These are phyloP conservation scores for Trachymyrmex cornetzi DNA, from an alignment of 1,140 invertebrate genomes.

Conservation along the genomic window DNA sequence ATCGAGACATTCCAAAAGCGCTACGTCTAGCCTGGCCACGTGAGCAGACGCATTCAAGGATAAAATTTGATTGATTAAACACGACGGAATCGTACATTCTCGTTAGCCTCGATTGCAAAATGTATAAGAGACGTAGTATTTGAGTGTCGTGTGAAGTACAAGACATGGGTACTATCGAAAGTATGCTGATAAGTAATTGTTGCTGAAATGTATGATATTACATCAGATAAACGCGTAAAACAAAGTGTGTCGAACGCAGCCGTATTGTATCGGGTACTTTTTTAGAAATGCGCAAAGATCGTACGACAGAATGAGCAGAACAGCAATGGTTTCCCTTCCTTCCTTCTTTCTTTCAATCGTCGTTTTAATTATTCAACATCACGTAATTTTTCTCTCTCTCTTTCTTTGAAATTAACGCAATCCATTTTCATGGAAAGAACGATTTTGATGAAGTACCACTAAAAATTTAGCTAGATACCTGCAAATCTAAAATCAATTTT, in stretches of 20 bases:
- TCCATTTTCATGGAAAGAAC: too few species aligned
- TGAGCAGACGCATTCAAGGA: neutral
- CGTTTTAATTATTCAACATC: neutral
- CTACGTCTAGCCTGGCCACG: conserved; percentile 12
- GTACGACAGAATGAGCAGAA: conserved; percentile 41
- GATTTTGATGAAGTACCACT: too few species aligned
- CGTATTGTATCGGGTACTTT: conserved; percentile 61
- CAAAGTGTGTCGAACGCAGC: conserved; percentile 55
- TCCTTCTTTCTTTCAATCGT: neutral
- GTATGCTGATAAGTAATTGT: conserved; percentile 14
- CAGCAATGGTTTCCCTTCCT: neutral
- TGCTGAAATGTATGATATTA: conserved; percentile 60
- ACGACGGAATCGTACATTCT: neutral
- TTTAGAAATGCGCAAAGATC: conserved; percentile 66
- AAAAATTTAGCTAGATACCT: too few species aligned
- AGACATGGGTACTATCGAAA: conserved; percentile 52
- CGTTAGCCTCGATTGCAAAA: conserved; percentile 40
- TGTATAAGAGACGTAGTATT: neutral
- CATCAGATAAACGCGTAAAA: conserved; percentile 63
- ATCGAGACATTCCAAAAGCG: conserved; percentile 17
- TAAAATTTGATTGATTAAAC: conserved; percentile 28
- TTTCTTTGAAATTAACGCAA: neutral
- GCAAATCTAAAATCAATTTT: too few species aligned
- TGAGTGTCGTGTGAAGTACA: conserved; percentile 20
- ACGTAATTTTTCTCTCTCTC: neutral